Base-by-base conservation (phyloP, 64 coral and sea anemone species). In the Montipora efflorescens region DNA sequence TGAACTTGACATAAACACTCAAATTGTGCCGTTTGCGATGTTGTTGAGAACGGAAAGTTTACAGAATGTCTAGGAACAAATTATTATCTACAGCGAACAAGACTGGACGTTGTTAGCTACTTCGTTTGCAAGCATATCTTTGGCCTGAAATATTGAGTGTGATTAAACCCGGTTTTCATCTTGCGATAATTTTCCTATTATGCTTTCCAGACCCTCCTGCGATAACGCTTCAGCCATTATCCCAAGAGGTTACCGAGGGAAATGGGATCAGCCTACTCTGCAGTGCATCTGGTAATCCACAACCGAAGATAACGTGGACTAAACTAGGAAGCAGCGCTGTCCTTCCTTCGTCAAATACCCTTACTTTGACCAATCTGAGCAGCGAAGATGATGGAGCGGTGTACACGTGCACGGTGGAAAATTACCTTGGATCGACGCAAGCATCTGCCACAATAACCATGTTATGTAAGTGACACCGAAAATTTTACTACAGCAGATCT, bases 201-300 rank as follows among this genome's bases (percentile, higher is more conserved):
- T 81, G 1, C 18, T 5, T 68, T 69, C 5, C 18, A 85, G 82
- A 48, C 16, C 64, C 43, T 9, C 61, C 82, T 51, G 19, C n/a
- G 36, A 85, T 85, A 8, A 43, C 19, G 10, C 8, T 36, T n/a
- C 28, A 13, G 18, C 88, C 75, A 28, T 67, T 10, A 9, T 12
- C 57, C 43, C 36, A 21, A 22, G 15, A 67, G 23, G 58, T 90
- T 7, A 15, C 67, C 10, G 75, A 79, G 28, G 62, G 57, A 7
- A 69, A 48, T 21, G 75, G 16, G 13, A 57, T 48, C 2, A 45
- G 11, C 15, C 47, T 90, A 19, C 66, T 79, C 36, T 90, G 88
- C 44, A 90, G 79, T 79, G 88, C 88, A 48, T 67, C 88, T 23
- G 88, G 88, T 1, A 79, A 50, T 47, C 88, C 88, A 50, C 2